Evolutionary conservation across 2,888 invertebrate genomes (phyloP).

Genomic region (Disparrhopalites patrizii): DNA sequence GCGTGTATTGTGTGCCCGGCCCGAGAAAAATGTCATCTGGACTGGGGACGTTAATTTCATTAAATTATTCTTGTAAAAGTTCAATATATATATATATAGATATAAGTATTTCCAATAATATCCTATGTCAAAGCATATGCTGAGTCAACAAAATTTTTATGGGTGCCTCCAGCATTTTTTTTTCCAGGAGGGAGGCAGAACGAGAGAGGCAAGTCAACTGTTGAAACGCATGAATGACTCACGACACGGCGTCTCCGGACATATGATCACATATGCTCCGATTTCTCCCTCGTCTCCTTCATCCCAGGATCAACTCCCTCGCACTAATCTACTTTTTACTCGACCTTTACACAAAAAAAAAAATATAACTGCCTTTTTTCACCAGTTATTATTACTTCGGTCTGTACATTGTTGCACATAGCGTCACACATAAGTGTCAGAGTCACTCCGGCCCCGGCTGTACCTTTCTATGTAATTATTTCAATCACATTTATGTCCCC

Average conservation of each 20-base stretch:
- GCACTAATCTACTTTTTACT: background rate
- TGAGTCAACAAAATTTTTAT: constrained; percentile 12
- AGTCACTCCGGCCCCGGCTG: no score
- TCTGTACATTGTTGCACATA: no score
- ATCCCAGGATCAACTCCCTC: no score
- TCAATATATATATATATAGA: no score
- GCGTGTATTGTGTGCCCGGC: no score
- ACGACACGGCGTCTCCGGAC: constrained; percentile 5
- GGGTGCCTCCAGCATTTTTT: no score
- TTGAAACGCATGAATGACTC: constrained; percentile 23
- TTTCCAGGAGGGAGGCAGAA: background rate
- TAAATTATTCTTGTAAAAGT: constrained; percentile 8
- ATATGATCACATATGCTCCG: no score
- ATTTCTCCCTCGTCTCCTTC: background rate
- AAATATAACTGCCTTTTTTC: no score
- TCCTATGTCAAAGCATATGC: constrained; percentile 20
- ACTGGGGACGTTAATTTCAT: constrained; percentile 22
- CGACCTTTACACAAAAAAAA: constrained; percentile 6
- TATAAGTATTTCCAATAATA: constrained; percentile 26
- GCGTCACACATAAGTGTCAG: no score
- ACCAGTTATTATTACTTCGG: no score
- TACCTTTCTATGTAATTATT: no score
- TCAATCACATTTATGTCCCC: no score
- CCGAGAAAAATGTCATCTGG: constrained; percentile 23
- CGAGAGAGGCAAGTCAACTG: constrained; percentile 5